Evolutionary conservation across 2,888 invertebrate genomes (phyloP).

Genomic region (Apamea crenata): DNA sequence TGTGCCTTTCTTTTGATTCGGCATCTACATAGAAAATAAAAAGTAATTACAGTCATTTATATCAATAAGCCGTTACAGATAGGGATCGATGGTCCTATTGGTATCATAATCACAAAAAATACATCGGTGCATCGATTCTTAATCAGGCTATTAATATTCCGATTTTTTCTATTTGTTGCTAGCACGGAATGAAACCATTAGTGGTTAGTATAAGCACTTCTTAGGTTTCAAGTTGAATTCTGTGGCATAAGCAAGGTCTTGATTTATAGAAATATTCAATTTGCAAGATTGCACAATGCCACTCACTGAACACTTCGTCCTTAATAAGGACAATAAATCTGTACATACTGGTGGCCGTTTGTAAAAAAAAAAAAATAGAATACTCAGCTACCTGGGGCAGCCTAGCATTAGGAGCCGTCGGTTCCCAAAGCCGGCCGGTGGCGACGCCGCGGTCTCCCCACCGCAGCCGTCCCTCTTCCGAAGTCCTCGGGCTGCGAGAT

Average conservation of each 20-base stretch:
- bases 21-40: constrained; percentile 79
- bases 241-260: neutral
- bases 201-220: neutral
- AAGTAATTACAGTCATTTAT: constrained; percentile 32
- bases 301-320: too few relatives aligned
- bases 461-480: constrained; percentile 92
- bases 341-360: neutral
- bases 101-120: constrained; percentile 15
- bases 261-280: neutral
- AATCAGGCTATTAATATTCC: constrained; percentile 52
- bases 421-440: constrained; percentile 93
- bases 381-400: constrained; percentile 83
- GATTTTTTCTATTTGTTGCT: constrained; percentile 22
- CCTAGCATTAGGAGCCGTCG: constrained; percentile 87
- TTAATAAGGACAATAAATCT: neutral
- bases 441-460: constrained; percentile 94
- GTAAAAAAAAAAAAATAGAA: neutral
- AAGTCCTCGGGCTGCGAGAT: constrained; percentile 81
- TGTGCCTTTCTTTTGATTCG: constrained; percentile 87
- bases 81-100: constrained; percentile 23
- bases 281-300: neutral
- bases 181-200: constrained; percentile 30
- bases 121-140: constrained; percentile 15
- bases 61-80: constrained; percentile 25
- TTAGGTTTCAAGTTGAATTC: neutral